Conservation (phyloP, 2,797 vertebrate genomes). For the Remorina albescens region DNA sequence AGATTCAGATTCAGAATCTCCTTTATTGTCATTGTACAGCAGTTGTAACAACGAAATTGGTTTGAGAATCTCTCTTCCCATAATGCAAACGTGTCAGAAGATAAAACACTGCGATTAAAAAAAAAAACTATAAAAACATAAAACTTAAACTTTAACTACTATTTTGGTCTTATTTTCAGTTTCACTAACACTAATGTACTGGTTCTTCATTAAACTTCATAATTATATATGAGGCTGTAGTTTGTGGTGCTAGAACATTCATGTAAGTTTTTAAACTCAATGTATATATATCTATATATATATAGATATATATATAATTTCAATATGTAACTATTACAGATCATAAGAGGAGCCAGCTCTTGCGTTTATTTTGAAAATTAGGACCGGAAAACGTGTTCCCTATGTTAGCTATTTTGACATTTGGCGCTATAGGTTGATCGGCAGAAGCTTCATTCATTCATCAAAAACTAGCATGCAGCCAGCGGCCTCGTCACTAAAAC, state of each 20-base stretch:
- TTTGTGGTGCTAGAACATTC: not conserved
- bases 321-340: not conserved
- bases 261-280: too few species aligned
- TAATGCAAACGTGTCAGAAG: too few species aligned
- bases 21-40: too few species aligned
- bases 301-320: too few species aligned
- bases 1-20: too few species aligned
- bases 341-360: not conserved
- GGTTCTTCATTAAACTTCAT: not conserved
- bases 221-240: not conserved
- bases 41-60: too few species aligned
- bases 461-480: conserved; percentile 25
- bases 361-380: conserved; percentile 67
- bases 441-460: conserved; percentile 71
- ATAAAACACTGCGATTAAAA: too few species aligned
- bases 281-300: too few species aligned
- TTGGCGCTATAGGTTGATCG: conserved; percentile 18
- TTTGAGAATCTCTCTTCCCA: too few species aligned
- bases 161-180: not conserved
- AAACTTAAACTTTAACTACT: too few species aligned
- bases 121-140: too few species aligned
- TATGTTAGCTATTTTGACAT: not conserved
- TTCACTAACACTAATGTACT: not conserved
- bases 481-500: not conserved
- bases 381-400: conserved; percentile 37